phyloP scores from a whole-genome alignment of 2,113 vertebrate species.

The Paramormyrops kingsleyae region DNA sequence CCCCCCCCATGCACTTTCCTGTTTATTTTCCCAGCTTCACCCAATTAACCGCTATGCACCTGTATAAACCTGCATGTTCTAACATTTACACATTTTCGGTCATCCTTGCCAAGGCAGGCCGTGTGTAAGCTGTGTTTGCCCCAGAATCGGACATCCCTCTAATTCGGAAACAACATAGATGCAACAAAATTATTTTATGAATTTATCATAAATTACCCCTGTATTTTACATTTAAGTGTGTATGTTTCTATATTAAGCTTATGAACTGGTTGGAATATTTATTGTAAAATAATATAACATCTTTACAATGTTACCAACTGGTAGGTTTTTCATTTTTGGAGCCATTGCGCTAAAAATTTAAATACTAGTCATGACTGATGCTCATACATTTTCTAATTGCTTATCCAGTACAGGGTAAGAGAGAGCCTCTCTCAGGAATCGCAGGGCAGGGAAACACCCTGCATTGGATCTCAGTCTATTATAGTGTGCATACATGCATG shows the following conservation, averaged over 20 bases:
- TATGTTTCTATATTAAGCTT: not conserved
- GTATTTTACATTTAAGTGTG: not conserved
- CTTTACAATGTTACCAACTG: not conserved
- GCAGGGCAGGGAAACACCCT: not conserved
- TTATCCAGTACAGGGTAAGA: not conserved
- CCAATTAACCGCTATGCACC: slow-evolving; percentile 61
- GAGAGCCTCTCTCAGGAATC: not conserved
- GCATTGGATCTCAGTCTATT: not conserved
- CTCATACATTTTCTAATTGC: not conserved
- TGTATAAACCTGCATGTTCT: slow-evolving; percentile 22
- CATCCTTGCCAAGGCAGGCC: not conserved
- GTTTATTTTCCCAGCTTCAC: slow-evolving; percentile 43
- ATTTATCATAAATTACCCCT: not conserved
- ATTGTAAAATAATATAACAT: not conserved
- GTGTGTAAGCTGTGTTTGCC: not conserved
- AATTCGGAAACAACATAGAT: not conserved
- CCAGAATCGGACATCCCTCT: not conserved
- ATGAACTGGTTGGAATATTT: not conserved
- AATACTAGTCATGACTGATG: not conserved
- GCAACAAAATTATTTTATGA: not conserved
- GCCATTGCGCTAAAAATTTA: not conserved
- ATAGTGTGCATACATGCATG: not conserved
- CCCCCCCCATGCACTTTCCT: slow-evolving; percentile 35
- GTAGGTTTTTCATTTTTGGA: not conserved
- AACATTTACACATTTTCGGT: not conserved